Evolutionary conservation across 2,797 vertebrate species (phyloP).

Genomic region (Holocentrus rufus): DNA sequence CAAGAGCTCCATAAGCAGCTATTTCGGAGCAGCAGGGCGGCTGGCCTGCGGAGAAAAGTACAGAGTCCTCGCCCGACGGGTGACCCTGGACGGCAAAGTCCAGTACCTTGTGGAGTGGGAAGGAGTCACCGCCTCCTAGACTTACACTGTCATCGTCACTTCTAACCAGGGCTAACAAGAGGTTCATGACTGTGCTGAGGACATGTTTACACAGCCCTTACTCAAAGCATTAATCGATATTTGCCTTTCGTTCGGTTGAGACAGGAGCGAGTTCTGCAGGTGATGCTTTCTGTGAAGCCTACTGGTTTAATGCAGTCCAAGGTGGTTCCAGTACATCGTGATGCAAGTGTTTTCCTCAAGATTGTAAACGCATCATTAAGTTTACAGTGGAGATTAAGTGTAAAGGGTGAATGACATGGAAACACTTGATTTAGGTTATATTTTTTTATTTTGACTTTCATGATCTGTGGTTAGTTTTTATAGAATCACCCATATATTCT

Average conservation of each 20-base stretch:
- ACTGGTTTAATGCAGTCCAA: conserved; percentile 50
- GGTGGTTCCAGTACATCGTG: conserved; percentile 14
- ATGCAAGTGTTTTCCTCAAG: conserved; percentile 21
- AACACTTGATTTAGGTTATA: conserved; percentile 29
- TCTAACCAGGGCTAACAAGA: conserved; percentile 43
- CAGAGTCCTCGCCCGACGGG: conserved; percentile 92
- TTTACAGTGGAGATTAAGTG: background rate
- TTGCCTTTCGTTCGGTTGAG: conserved; percentile 59
- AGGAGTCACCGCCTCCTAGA: conserved; percentile 96
- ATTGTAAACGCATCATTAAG: conserved; percentile 10
- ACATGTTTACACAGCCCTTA: conserved; percentile 37
- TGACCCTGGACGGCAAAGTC: conserved; percentile 97
- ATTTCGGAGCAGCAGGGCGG: conserved; percentile 96
- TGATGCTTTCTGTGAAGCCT: conserved; percentile 56
- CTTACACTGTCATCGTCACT: conserved; percentile 18
- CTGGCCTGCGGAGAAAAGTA: conserved; percentile 98
- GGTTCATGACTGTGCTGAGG: conserved; percentile 39
- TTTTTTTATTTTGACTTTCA: conserved; percentile 26
- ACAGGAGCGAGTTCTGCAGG: conserved; percentile 39
- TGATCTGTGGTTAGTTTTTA: conserved; percentile 49
- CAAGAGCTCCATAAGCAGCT: conserved; percentile 97
- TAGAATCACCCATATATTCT: conserved; percentile 36
- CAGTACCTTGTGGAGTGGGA: conserved; percentile 99
- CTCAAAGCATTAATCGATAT: conserved; percentile 67
- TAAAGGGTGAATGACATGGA: conserved; percentile 13